Evolutionary conservation across 2,888 invertebrate species (phyloP).

Genomic region (Tenthredo mesomela): DNA sequence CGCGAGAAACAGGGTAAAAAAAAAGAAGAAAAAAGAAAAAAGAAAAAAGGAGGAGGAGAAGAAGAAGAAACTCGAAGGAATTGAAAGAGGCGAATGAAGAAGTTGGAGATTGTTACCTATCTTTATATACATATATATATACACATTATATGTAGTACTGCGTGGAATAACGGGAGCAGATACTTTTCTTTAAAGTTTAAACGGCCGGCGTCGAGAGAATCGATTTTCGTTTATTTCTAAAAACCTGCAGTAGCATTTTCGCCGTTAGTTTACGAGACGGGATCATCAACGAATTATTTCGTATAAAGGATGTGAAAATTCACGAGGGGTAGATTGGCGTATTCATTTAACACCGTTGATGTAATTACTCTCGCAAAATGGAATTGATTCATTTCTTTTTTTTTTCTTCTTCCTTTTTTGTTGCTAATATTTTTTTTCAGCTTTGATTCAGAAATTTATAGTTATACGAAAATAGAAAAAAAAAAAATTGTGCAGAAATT

Average conservation of each 20-base stretch:
- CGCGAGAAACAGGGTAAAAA: not conserved
- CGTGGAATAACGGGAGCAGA: not conserved
- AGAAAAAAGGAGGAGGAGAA: not conserved
- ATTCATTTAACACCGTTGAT: not conserved
- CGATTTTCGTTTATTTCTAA: conserved; percentile 29
- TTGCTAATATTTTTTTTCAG: no score
- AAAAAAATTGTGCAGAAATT: no score
- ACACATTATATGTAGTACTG: not conserved
- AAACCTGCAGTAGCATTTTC: not conserved
- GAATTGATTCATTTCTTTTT: no score
- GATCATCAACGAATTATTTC: not conserved
- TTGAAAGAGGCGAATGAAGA: conserved; percentile 32
- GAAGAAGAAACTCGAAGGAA: not conserved
- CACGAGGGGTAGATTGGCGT: no score
- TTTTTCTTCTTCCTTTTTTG: no score
- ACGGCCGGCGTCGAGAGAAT: conserved; percentile 6
- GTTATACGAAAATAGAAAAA: no score
- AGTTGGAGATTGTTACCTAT: conserved; percentile 37
- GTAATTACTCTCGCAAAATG: not conserved
- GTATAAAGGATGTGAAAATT: no score
- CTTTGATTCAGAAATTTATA: no score
- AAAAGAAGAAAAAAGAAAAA: not conserved
- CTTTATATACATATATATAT: not conserved
- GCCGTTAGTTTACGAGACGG: not conserved
- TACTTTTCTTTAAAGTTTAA: conserved; percentile 22